A percentile compares a stretch with the other conserved stretches of the same genome.
Evolutionary conservation across 2,113 vertebrate species (phyloP).

Genomic region (Okapia johnstoni): DNA sequence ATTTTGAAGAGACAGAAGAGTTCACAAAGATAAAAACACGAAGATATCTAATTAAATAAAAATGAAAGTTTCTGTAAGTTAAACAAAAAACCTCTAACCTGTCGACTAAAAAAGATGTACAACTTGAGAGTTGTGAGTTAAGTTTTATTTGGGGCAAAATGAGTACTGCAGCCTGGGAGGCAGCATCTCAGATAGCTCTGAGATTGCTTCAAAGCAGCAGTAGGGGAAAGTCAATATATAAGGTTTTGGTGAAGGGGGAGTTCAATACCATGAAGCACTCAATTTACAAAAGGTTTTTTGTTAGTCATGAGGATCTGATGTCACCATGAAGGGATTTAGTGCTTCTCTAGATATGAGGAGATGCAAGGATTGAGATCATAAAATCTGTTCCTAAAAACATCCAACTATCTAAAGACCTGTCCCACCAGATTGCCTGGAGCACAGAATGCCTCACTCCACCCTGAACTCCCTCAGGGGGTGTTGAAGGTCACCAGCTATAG

Average conservation of each 20-base stretch:
- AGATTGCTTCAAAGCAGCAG: not conserved
- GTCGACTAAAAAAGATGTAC: not conserved
- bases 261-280: not conserved
- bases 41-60: not conserved
- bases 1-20: not conserved
- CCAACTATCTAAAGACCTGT: not conserved
- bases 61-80: not conserved
- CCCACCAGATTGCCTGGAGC: not conserved
- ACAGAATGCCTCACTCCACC: not conserved
- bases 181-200: not conserved
- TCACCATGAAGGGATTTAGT: not conserved
- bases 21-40: not conserved
- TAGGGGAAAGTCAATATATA: not conserved
- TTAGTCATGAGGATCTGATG: not conserved
- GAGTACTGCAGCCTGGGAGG: not conserved
- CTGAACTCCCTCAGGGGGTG: not conserved
- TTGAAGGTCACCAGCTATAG: not conserved
- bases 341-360: not conserved
- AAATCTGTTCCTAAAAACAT: not conserved
- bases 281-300: not conserved
- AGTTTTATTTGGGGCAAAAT: not conserved
- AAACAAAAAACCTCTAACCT: not conserved
- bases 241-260: not conserved
- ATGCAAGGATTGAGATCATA: not conserved
- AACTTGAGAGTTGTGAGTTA: not conserved